Percentiles rank a stretch among this genome's conserved stretches.
These are phyloP conservation scores for Muscicapa comitata DNA, from an alignment of 2,797 vertebrate species.

Conservation along the genomic window DNA sequence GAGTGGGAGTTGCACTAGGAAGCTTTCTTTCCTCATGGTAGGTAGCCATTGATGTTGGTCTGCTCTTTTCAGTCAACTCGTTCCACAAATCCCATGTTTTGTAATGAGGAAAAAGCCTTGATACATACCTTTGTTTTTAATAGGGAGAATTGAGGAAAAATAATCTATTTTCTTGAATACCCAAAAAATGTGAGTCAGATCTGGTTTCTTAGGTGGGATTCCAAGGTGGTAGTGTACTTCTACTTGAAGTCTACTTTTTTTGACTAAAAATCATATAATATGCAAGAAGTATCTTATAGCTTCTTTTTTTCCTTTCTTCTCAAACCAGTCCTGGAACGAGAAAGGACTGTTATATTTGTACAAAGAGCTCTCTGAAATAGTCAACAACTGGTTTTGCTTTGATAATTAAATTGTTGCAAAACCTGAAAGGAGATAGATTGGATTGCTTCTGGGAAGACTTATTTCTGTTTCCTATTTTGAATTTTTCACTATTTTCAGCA, in stretches of 20 bases:
- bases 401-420: background rate
- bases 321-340: background rate
- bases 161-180: background rate
- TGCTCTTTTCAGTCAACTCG: background rate
- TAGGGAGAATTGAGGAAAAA: background rate
- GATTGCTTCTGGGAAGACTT: background rate
- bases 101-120: background rate
- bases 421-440: background rate
- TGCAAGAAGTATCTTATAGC: background rate
- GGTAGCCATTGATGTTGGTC: background rate
- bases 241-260: background rate
- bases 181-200: background rate
- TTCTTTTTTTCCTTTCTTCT: background rate
- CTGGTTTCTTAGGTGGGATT: background rate
- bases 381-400: background rate
- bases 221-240: background rate
- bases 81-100: background rate
- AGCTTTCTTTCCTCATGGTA: background rate
- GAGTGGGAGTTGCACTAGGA: background rate
- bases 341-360: background rate
- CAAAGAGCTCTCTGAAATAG: background rate
- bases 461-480: background rate
- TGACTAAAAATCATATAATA: background rate
- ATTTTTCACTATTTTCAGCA: background rate
- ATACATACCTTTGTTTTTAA: background rate